These are phyloP conservation scores for fruit fly (Drosophila melanogaster) DNA, from an alignment of 1,140 invertebrate genomes.

Conservation along the genomic window Release_6_plus_ISO1_MT NT_037436.4:9074501-9075000, in stretches of 20 bases:
- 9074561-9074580: conserved; percentile 35
- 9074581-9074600: conserved; percentile 29
- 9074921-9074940: too few relatives aligned
- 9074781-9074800: conserved; percentile 36
- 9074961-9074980: not conserved
- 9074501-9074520: conserved; percentile 59
- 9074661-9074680: conserved; percentile 42
- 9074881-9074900: too few relatives aligned
- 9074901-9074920: too few relatives aligned
- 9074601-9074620: conserved; percentile 44
- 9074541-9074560: conserved; percentile 51
- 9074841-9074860: not conserved
- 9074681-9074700: conserved; percentile 4
- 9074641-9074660: conserved; percentile 52
- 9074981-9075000: conserved; percentile 20
- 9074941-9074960: too few relatives aligned
- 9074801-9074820: conserved; percentile 31
- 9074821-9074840: conserved; percentile 37
- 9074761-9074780: not conserved
- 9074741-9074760: conserved; percentile 3
- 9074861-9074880: not conserved
- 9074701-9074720: conserved; percentile 23
- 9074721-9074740: conserved; percentile 14
- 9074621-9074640: conserved; percentile 32
- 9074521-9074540: conserved; percentile 49